Base-by-base conservation (phyloP, 2,113 vertebrate genomes). In the Kryptolebias marmoratus region DNA sequence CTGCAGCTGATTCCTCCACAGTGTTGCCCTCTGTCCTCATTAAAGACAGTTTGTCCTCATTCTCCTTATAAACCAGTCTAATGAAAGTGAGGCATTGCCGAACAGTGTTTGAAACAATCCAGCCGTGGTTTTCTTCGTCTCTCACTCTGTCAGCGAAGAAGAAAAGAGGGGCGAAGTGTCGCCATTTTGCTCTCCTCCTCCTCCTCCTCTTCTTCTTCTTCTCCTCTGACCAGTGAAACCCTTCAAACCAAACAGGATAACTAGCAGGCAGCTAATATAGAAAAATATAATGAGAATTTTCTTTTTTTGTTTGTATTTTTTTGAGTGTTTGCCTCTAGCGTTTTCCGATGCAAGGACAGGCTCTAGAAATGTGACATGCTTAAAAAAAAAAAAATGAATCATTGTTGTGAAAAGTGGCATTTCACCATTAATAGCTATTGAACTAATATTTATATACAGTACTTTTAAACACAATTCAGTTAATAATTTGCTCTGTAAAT, bases 301-400 rank as follows among this genome's bases (percentile, higher is more conserved):
- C 70, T 78, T 72, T 83, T 70, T 66, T 70, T 77, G 86, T 69
- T 60, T 56, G 28, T 42, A 66, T 78, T 83, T 80, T 3, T 50
- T 15, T 15, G 36, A 49, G 39, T 48, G 69, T 88, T 87, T 79
- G 59, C 44, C 47, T 84, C 75, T 72, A 90, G 72, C 68, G 82
- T 81, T 73, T 93, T 93, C 39, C 81, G 89, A 94, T 95, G 93
- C 94, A 88, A 90, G 82, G 84, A 83, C 90, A 91, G 94, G 94
- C 91, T 94, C 92, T 93, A 95, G 95, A 96, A 97, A 96, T 94
- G 94, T 94, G 92, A 95, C 95, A 95, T 96, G 96, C 96, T 95
- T 94, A 93, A 93, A 95, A 91, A 96, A 93, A 88, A 94, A 95
- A 94, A 95, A 91, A 96, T 93, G 88, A 94, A 95, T 91, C 90